Evolutionary conservation across 2,888 invertebrate species (phyloP).

Genomic region (Microctonus hyperodae): DNA sequence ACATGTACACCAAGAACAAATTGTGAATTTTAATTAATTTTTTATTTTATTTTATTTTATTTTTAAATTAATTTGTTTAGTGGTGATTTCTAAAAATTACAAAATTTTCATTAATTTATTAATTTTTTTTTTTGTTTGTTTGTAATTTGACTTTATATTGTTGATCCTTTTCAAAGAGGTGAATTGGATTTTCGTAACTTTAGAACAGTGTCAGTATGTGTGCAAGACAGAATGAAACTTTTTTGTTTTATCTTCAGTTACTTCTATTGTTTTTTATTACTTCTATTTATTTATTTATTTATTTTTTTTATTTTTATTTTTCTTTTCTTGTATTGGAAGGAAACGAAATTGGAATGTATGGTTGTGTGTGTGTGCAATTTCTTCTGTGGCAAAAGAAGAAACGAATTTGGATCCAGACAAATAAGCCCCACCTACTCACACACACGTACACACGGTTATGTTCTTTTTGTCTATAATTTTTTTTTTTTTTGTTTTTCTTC

Average conservation of each 20-base stretch:
- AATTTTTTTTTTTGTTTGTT: slow-evolving; percentile 23
- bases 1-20: no score
- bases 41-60: no score
- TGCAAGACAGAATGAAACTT: not conserved
- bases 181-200: not conserved
- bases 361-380: slow-evolving; percentile 14
- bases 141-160: no score
- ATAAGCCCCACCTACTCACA: slow-evolving; percentile 1
- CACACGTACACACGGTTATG: not conserved
- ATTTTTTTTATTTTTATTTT: not conserved
- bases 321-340: slow-evolving; percentile 6
- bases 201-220: not conserved
- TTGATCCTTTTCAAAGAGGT: no score
- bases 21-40: no score
- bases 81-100: no score
- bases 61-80: no score
- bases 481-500: not conserved
- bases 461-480: not conserved
- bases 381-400: slow-evolving; percentile 19
- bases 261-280: not conserved
- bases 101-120: no score
- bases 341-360: slow-evolving; percentile 21
- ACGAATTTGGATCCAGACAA: slow-evolving; percentile 20
- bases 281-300: not conserved
- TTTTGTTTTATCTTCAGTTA: slow-evolving; percentile 21